Base-by-base conservation (phyloP, 2,797 vertebrate genomes). In the Hippocampus kuda region DNA sequence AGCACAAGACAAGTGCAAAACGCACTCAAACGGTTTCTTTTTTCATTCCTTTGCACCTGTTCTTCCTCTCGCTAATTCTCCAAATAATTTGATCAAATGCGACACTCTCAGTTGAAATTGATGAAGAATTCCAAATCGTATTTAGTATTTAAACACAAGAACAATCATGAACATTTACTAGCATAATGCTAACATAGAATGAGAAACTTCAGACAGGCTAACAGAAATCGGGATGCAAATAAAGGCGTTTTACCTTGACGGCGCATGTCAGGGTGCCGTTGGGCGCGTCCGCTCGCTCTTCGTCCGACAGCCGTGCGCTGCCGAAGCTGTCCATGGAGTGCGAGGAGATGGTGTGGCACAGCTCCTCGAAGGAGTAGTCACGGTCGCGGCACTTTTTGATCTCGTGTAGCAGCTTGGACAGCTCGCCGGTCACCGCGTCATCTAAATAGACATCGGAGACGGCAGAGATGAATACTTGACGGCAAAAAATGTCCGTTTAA, bases 351-450 rank as follows among this genome's bases (percentile, higher is more conserved):
- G 95, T 96, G 82, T 95, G 94, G 87, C 95, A 98, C 72, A 96
- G 90, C 81, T 98, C 95, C 91, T 98, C 96, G 62, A 98, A 97
- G 72, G 94, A 97, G 83, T 93, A 96, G 82, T 98, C 95, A 76
- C 94, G 94, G 86, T 98, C 95, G 81, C 94, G 92, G 81, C 94
- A 98, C 83, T 93, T 93, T 85, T 97, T 95, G 82, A 98, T 98
- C 90, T 97, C 96, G 73, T 94, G 93, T 83, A 98, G 91, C 75
- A 98, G 91, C 81, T 96, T 95, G 69, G 96, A 97, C 79, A 98
- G 90, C 82, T 98, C 96, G 49, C 94, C 95, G 38, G 95, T 95
- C 86, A 97, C 93, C 22, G 92, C 92, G 72, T 97, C 94, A 86
- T 94, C 96, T 95, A 71, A 30, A 54, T n/a, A 44, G 26, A 13